A percentile compares a stretch with the other conserved stretches of the same genome.
Conservation (phyloP, 53 echinoderm and acorn worm genomes). For the Antedon mediterranea region DNA sequence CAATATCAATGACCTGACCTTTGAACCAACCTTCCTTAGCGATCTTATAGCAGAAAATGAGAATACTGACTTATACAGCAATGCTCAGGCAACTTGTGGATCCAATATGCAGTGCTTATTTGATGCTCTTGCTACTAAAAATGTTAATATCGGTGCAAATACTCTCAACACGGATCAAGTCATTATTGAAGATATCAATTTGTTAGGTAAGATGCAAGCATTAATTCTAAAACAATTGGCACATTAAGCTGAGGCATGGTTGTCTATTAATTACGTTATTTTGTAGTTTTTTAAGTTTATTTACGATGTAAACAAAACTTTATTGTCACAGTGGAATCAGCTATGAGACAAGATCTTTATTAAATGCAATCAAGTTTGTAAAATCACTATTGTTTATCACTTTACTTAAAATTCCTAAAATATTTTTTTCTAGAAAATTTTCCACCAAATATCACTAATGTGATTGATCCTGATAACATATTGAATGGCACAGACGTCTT, state of each 20-base stretch:
- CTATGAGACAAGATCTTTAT: too few species aligned
- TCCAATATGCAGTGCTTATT: constrained; percentile 48
- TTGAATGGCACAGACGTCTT: constrained; percentile 19
- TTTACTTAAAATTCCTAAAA: neutral
- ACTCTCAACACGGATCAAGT: constrained; percentile 13
- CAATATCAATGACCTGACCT: constrained; percentile 37
- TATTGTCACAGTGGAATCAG: too few species aligned
- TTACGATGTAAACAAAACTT: too few species aligned
- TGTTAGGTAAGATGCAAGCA: constrained; percentile 14
- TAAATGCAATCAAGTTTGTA: too few species aligned
- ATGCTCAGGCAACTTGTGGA: constrained; percentile 6
- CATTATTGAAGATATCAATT: constrained; percentile 7
- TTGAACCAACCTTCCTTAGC: constrained; percentile 47
- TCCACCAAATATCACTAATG: constrained; percentile 27
- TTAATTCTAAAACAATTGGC: too few species aligned
- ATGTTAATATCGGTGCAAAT: constrained; percentile 17
- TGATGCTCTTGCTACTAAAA: constrained; percentile 52
- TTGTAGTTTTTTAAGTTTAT: too few species aligned
- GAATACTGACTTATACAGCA: constrained; percentile 7
- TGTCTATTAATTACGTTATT: too few species aligned
- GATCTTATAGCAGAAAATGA: constrained; percentile 32
- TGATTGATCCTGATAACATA: neutral
- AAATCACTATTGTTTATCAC: too few species aligned
- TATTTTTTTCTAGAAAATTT: constrained; percentile 31
- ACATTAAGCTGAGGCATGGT: too few species aligned